Conservation (phyloP, 1,140 invertebrate species). For the Conus betulinus region DNA sequence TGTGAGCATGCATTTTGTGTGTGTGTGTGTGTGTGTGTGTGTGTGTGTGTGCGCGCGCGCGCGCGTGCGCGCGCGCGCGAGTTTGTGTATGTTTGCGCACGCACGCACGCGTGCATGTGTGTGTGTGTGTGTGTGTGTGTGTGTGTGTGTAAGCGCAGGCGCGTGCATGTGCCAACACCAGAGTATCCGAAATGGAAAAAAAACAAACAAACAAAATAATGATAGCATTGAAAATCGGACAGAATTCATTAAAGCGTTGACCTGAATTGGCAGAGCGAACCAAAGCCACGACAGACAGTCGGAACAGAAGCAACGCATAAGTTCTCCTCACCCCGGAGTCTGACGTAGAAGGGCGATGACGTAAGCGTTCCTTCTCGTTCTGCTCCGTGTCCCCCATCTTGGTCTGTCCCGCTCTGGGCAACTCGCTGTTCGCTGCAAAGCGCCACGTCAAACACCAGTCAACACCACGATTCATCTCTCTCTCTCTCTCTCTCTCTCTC, state of each 20-base stretch:
- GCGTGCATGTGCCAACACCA: background rate
- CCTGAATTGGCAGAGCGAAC: background rate
- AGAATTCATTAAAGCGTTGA: background rate
- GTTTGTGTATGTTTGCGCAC: background rate
- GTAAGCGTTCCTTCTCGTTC: too few relatives aligned
- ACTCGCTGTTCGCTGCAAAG: too few relatives aligned
- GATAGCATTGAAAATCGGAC: background rate
- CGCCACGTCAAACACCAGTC: too few relatives aligned
- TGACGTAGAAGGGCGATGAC: too few relatives aligned
- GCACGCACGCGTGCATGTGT: background rate
- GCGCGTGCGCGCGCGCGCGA: background rate
- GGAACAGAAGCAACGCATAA: background rate
- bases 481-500: too few relatives aligned
- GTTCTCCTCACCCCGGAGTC: too few relatives aligned
- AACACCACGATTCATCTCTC: too few relatives aligned
- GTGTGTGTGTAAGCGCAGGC: background rate
- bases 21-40: slow-evolving; percentile 11
- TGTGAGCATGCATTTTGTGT: slow-evolving; percentile 11
- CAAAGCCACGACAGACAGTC: background rate
- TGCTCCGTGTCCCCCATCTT: too few relatives aligned
- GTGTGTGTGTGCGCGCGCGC: background rate
- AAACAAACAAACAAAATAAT: too few relatives aligned
- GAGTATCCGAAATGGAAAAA: too few relatives aligned
- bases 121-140: too few relatives aligned
- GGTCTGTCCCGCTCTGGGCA: too few relatives aligned